phyloP scores from a whole-genome alignment of 2,888 invertebrate genomes.

The Isotomurus palustris region DNA sequence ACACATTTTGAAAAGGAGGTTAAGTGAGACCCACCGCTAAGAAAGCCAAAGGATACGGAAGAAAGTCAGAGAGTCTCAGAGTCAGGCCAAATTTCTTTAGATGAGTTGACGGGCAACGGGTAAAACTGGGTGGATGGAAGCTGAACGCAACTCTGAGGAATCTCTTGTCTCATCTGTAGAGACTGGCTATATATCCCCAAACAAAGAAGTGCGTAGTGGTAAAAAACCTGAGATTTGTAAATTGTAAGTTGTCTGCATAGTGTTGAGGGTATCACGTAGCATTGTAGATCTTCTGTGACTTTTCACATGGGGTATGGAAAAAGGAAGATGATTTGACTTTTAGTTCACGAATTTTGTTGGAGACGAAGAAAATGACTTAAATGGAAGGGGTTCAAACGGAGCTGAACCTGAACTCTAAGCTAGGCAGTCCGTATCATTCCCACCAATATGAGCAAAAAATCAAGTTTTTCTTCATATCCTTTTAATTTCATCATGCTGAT shows the following conservation, averaged over 20 bases:
- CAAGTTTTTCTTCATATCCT: background rate
- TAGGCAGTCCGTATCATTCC: slow-evolving; percentile 1
- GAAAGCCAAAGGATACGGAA: slow-evolving; percentile 9
- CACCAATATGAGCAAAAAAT: background rate
- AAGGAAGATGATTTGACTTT: background rate
- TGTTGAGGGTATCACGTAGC: no score
- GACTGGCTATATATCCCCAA: no score
- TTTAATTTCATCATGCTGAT: slow-evolving; percentile 3
- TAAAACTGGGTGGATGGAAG: no score
- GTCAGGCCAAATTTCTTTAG: background rate
- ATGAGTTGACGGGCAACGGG: background rate
- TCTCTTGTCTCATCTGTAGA: no score
- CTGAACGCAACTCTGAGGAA: no score
- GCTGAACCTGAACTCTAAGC: no score
- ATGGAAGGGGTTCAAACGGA: background rate
- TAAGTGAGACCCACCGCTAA: slow-evolving; percentile 19
- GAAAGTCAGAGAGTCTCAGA: no score
- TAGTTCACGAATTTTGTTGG: background rate
- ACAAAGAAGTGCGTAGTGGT: no score
- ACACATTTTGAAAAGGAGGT: slow-evolving; percentile 3
- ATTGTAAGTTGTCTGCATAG: no score
- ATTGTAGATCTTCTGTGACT: no score
- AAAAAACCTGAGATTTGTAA: no score
- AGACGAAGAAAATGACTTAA: background rate
- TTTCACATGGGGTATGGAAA: no score